Evolutionary conservation across 2,113 vertebrate genomes (phyloP), one percentile per base, ranked within the genome.

Genomic region (Formicarius rufipectus): DNA sequence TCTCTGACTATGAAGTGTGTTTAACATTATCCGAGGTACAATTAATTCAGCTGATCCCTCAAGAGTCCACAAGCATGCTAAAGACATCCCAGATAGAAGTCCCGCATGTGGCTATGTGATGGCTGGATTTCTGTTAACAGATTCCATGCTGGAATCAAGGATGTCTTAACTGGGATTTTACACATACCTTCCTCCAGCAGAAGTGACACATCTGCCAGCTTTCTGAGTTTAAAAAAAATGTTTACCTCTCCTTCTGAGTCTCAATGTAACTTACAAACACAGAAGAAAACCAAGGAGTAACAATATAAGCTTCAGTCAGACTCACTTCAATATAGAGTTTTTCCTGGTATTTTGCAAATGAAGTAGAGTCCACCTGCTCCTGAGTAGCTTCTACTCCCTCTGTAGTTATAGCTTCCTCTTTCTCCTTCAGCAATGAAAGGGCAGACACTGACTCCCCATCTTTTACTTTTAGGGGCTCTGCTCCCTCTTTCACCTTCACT

Each of bases 261-360:
- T 47, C 58, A 56, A 1, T 5, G 7, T 30, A 59, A 72, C 47
- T 96, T 69, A 42, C 33, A 47, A 67, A 56, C 53, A 71, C 78
- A 84, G 55, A 55, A n/a, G 22, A 89, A 72, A 87, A 45, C 1
- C 35, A 66, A 49, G 42, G 62, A 77, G 60, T 15, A 33, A 50
- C 39, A 15, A 6, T 1, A 49, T 2, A 33, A 40, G 47, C 24
- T 77, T 25, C 73, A 68, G 45, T 49, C 31, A 79, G 44, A 90
- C 97, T 96, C 93, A 98, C 98, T 96, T 98, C 95, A 18, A 58
- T 35, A 35, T 98, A 95, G 80, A 98, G 96, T 27, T 96, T 96
- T 67, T 97, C 96, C 27, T 22, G 94, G 92, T 98, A 98, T 10
- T 37, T 96, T 64, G 88, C 63, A 94, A 97, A 94, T 82, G 97